phyloP scores from a whole-genome alignment of 2,113 vertebrate species.

The Corythornis vintsioides region DNA sequence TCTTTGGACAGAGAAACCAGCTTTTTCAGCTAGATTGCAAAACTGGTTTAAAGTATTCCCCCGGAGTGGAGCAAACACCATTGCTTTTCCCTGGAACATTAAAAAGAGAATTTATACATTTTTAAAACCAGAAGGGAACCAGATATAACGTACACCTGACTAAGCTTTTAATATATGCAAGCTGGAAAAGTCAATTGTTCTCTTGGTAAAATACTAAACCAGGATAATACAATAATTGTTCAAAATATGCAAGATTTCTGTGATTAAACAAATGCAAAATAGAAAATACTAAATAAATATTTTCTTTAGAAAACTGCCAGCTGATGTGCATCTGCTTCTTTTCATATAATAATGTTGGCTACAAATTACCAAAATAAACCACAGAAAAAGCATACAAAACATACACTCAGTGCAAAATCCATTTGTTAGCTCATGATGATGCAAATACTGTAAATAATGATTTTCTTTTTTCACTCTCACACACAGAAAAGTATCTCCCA shows the following conservation, averaged over 20 bases:
- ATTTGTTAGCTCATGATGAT: background rate
- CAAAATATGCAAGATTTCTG: constrained; percentile 20
- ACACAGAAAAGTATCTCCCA: background rate
- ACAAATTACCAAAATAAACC: constrained; percentile 33
- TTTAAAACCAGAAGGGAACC: constrained; percentile 63
- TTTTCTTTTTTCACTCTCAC: background rate
- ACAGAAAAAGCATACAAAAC: background rate
- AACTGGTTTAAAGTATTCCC: constrained; percentile 92
- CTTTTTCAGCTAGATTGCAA: constrained; percentile 89
- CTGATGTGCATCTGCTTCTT: constrained; percentile 6
- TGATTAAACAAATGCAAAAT: constrained; percentile 40
- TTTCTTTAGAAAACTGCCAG: constrained; percentile 23
- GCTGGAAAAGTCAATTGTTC: constrained; percentile 30
- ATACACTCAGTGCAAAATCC: background rate
- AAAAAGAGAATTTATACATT: constrained; percentile 75
- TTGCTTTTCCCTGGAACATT: constrained; percentile 87
- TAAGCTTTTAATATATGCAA: constrained; percentile 23
- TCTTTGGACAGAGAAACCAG: constrained; percentile 87
- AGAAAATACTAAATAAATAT: background rate
- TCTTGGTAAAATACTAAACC: constrained; percentile 8
- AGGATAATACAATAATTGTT: background rate
- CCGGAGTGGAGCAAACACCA: constrained; percentile 92
- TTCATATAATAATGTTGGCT: background rate
- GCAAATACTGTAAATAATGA: constrained; percentile 10
- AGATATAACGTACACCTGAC: constrained; percentile 32